Evolutionary conservation across 1,140 invertebrate genomes (phyloP).

Genomic region (Chlorops oryzae): DNA sequence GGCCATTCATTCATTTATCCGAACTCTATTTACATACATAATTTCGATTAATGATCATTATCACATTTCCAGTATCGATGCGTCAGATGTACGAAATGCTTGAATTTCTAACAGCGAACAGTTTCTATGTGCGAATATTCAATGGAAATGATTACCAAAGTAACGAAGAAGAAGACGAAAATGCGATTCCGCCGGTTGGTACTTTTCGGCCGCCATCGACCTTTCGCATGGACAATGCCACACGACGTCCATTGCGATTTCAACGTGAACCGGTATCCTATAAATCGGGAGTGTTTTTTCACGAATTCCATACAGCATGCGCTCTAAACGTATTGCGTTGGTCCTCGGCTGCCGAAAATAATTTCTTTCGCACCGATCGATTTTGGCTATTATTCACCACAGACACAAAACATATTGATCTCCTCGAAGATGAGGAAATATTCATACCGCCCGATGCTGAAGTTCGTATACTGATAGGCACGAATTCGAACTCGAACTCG

Average conservation of each 20-base stretch:
- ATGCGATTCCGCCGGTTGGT: constrained; percentile 16
- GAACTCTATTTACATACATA: constrained; percentile 10
- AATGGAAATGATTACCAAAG: constrained; percentile 28
- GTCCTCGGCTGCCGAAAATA: constrained; percentile 35
- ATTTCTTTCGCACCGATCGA: constrained; percentile 41
- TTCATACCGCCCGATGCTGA: constrained; percentile 40
- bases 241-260: constrained; percentile 27
- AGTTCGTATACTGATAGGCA: constrained; percentile 22
- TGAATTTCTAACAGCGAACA: constrained; percentile 27
- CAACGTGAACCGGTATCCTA: constrained; percentile 18
- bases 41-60: constrained; percentile 22
- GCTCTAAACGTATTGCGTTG: constrained; percentile 34
- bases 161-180: constrained; percentile 19
- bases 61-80: not conserved
- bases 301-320: constrained; percentile 26
- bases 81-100: constrained; percentile 12
- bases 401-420: constrained; percentile 17
- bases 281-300: constrained; percentile 34
- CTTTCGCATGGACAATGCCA: constrained; percentile 26
- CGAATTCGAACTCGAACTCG: too few species aligned
- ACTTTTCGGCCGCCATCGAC: constrained; percentile 23
- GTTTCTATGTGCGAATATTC: constrained; percentile 35
- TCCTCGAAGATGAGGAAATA: constrained; percentile 30
- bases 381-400: constrained; percentile 35
- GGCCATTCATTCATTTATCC: too few species aligned